Base-by-base conservation (phyloP, 2,113 vertebrate species). In the Xenopus laevis region DNA sequence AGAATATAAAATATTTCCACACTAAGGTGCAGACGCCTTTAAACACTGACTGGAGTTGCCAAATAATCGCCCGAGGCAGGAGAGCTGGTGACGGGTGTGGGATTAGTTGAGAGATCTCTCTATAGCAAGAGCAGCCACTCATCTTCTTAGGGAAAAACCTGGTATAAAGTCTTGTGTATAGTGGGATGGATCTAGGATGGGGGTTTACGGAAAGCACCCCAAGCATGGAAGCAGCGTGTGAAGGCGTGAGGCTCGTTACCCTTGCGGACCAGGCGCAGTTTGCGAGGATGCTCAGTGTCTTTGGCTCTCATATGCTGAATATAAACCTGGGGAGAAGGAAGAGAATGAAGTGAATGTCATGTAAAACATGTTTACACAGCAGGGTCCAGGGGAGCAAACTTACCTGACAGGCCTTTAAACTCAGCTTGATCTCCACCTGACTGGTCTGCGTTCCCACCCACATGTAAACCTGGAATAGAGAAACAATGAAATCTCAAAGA, bases 401-500 rank as follows among this genome's bases (percentile, higher is more conserved):
- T 80, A 95, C 97, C 95, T 98, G 97, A 82, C 96, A 98, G 0
- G 96, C 96, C 84, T 99, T 98, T 68, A 99, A 91, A 80, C 97
- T 97, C 27, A 99, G 87, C 80, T 99, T 98, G 84, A 98, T 98
- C 84, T 98, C 97, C 83, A 99, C 97, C 79, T 99, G 97, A 86
- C 97, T 99, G 50, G 96, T 98, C 88, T 99, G 96, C 13, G 92
- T 93, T 46, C 97, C 97, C 5, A 99, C 97, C 97, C 97, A 98
- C 97, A 99, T 99, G 86, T 98, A 99, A 71, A 99, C 97, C 97
- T 99, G 86, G 0, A 7, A 78, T 63, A 44, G 0, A 8, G 8
- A 7, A 65, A 17, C 6, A n/a, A 55, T 33, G 30, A 6, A 33
- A 6, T 33, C 6, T 4, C 3, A 33, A 33, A 3, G 6, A 33